Base-by-base conservation (phyloP, 2,888 invertebrate species). In the Gryllus longicercus region DNA sequence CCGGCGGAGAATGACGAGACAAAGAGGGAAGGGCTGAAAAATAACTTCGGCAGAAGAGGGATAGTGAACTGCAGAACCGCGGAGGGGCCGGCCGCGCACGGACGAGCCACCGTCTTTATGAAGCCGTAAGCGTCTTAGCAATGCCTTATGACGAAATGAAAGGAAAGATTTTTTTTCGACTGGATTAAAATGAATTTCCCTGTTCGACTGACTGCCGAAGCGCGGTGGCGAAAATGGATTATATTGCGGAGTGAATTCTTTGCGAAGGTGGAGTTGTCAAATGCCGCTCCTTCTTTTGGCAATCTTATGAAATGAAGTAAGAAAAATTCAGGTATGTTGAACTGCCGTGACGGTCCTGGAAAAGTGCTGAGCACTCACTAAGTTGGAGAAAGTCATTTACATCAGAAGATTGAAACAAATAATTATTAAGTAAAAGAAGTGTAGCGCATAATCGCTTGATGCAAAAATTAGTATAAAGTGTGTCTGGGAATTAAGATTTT, bases 111-210 rank as follows among this genome's bases (percentile, higher is more conserved):
- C 16, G 14, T 63, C n/a, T 63, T 63, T 63, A 63, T 63, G 63
- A 63, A 63, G 63, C 63, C 63, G n/a, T n/a, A 63, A 63, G n/a
- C 63, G 63, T 63, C 63, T 63, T n/a, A 63, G 63, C 63, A 63
- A 63, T 63, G n/a, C n/a, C 63, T 63, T 63, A n/a, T 14, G 63
- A n/a, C n/a, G 63, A 63, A 63, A 63, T 63, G 63, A 63, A 63
- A n/a, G 14, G 14, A 63, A 63, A 11, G 14, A 11, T 63, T 63
- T 63, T 51, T 63, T 63, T 63, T n/a, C 63, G 14, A 63, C n/a
- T 14, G 63, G 63, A 63, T 63, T n/a, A 63, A 63, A 63, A 63
- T 63, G n/a, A 14, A 63, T 18, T 63, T 63, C n/a, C 63, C n/a
- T 63, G 63, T 14, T 63, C 16, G 14, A 63, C n/a, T n/a, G 63